Evolutionary conservation across 2,888 invertebrate species (phyloP).

Genomic region (Eupeodes latifasciatus): DNA sequence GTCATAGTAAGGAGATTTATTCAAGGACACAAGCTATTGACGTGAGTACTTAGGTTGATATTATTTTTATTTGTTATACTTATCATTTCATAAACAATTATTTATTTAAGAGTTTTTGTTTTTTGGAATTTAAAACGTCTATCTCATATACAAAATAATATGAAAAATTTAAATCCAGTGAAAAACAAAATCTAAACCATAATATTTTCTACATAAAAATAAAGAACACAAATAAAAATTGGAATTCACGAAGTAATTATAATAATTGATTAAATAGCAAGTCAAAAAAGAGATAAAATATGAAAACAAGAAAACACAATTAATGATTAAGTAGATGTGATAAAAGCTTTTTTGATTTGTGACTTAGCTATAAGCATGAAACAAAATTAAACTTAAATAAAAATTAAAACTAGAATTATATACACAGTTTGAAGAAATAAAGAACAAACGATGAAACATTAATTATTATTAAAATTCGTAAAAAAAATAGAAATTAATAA

Average conservation of each 20-base stretch:
- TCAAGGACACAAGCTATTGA: neutral
- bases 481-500: neutral
- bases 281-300: conserved; percentile 20
- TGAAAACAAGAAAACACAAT: conserved; percentile 53
- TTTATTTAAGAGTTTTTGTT: neutral
- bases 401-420: conserved; percentile 40
- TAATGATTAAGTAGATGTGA: conserved; percentile 75
- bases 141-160: conserved; percentile 62
- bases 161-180: conserved; percentile 22
- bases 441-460: neutral
- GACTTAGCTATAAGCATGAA: conserved; percentile 65
- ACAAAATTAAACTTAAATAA: conserved; percentile 38
- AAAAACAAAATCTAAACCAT: conserved; percentile 28
- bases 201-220: conserved; percentile 33
- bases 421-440: conserved; percentile 18
- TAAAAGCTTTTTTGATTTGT: conserved; percentile 75
- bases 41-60: neutral
- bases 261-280: conserved; percentile 23
- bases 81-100: neutral
- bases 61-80: neutral
- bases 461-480: neutral
- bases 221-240: conserved; percentile 30
- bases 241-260: conserved; percentile 37
- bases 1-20: neutral
- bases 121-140: conserved; percentile 7